Base-by-base conservation (phyloP, 2,113 vertebrate species). In the Oreamnos americanus region DNA sequence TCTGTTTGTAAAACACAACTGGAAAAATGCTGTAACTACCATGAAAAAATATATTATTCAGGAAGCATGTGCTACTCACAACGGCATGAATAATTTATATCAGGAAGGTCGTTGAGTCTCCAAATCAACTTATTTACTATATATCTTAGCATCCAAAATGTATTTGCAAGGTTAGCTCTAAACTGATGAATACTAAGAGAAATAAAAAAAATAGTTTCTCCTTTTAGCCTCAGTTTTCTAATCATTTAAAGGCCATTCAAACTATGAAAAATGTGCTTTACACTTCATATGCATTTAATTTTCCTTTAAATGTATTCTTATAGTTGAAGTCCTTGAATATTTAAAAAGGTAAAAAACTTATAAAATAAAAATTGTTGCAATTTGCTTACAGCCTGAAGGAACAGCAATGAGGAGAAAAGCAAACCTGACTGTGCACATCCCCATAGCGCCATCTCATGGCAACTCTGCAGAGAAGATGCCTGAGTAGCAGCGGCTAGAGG, bases 21-120 rank as follows among this genome's bases (percentile, higher is more conserved):
- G 97, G 79, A 94, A 98, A 97, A 98, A 98, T 21, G 55, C 76
- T 90, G 76, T 92, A 98, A 96, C 95, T 97, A 97, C 0, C 81
- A 98, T 97, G 97, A 98, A 98, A 98, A 98, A n/a, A 39, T 19
- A 79, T 95, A 98, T 92, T 96, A 96, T 96, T 98, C 97, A 97
- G 95, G 97, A 97, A 98, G 97, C 97, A 98, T 98, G 97, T 98
- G 97, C 96, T 96, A 98, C 96, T 97, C 97, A 98, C n/a, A 62
- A 96, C 95, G 86, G 96, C 91, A 98, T 98, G 98, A 99, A 99
- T 98, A 98, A 99, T 99, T 98, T 98, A 98, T 92, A 98, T 98
- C 96, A 98, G 3, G 94, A 98, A 98, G 98, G 97, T 98, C 55
- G 55, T 94, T 98, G 97, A 97, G 97, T 98, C 97, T 98, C 96